Evolutionary conservation across 2,797 vertebrate species (phyloP), one percentile per base, ranked within the genome.

Genomic region (Danio choprae): DNA sequence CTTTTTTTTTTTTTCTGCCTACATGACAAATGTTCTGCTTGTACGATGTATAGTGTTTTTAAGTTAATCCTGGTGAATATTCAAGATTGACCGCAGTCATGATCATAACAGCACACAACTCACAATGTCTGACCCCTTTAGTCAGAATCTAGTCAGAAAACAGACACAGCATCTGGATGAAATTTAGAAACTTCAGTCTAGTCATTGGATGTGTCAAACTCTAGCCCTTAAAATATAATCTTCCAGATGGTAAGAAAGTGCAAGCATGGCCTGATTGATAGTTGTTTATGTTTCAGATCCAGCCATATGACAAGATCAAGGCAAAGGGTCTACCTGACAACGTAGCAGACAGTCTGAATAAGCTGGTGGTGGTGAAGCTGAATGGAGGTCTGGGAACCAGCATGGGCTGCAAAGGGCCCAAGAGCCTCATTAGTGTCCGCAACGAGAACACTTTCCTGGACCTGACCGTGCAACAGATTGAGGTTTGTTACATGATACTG

Each of bases 371-470:
- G 65, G 96, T 99, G 84, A 99, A 99, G 88, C 95, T 99, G 67
- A 99, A 99, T 72, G 98, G 98, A 0, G 98, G 97, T 68, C 87
- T 99, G 91, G 98, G 98, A 41, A 99, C 98, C 77, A 99, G 97
- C 91, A 99, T 99, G 98, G 98, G 98, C 5, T 99, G 97, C 60
- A 98, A 99, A 84, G 98, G 97, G 56, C 98, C 98, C 1, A 98
- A 99, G 90, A 99, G 98, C 83, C 95, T 99, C 48, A 98, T 99
- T 20, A 97, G 97, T 1, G 98, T 99, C 79, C 95, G 98, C 78
- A 99, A 98, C 0, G 98, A 99, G 89, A 98, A 99, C 88, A 99
- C 98, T 77, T 99, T 99, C 91, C 91, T 99, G 93, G 98, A 99
- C 90, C 95, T 99, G 80, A 99, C 97, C 0, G 97, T 99, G 87